Conservation (phyloP, 1,140 invertebrate genomes). For the Neotoxoptera formosana region DNA sequence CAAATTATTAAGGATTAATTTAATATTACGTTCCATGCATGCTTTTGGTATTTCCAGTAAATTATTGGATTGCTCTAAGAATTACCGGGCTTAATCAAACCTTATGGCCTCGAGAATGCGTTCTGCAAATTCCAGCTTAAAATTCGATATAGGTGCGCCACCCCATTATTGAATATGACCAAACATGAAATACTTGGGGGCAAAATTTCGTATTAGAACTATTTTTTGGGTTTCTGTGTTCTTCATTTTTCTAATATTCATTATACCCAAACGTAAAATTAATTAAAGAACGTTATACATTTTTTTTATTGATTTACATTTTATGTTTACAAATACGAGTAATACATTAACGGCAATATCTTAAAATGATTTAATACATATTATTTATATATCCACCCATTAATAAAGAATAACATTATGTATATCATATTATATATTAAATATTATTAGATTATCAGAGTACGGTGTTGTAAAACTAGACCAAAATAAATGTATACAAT, state of each 20-base stretch:
- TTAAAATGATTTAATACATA: too few species aligned
- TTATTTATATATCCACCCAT: too few species aligned
- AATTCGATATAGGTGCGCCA: slow-evolving; percentile 42
- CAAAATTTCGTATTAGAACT: background rate
- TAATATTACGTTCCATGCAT: background rate
- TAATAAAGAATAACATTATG: too few species aligned
- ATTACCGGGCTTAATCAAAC: slow-evolving; percentile 40
- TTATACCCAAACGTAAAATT: background rate
- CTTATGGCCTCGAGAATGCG: slow-evolving; percentile 9
- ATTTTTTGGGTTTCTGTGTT: background rate
- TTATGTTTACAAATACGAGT: background rate
- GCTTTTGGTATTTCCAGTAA: background rate
- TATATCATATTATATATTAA: too few species aligned
- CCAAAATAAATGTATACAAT: too few species aligned
- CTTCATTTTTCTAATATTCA: background rate
- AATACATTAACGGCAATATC: background rate
- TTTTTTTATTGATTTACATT: background rate
- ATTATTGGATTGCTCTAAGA: slow-evolving; percentile 45
- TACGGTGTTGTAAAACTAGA: too few species aligned
- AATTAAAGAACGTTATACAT: background rate
- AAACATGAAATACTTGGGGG: slow-evolving; percentile 8
- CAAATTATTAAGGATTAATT: slow-evolving; percentile 40
- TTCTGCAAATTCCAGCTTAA: slow-evolving; percentile 34
- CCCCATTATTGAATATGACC: slow-evolving; percentile 30
- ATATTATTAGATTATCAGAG: too few species aligned